Base-by-base conservation (phyloP, 2,888 invertebrate genomes). In the Brenthis daphne region DNA sequence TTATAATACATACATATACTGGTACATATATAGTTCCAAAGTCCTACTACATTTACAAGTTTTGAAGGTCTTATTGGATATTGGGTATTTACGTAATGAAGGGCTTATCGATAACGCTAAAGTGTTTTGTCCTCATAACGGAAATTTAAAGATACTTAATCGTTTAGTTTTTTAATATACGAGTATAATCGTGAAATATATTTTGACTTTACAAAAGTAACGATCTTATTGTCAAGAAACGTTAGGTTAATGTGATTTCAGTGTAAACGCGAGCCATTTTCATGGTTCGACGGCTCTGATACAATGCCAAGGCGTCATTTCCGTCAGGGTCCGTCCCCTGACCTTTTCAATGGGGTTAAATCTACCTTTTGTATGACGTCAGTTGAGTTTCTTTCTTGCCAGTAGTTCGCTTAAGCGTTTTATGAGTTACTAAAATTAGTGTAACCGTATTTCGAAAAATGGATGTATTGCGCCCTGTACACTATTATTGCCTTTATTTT, bases 311-410 rank as follows among this genome's bases (percentile, higher is more conserved):
- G 74, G 74, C 77, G 75, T 75, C 75, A 76, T 76, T 75, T 75
- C 74, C 76, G 70, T 72, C 70, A 68, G 67, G 71, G 20, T 20
- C 70, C 74, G 72, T 73, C 67, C 75, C 71, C 72, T 77, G 78
- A 78, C 79, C 79, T 79, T 78, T 73, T 75, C 69, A 68, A 69
- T 74, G 75, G 73, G 77, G 77, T 74, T 73, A 74, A 75, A 76
- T 68, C 73, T 70, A 68, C 73, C 71, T 72, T 43, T 69, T 72
- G 67, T 69, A 69, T 75, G 75, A 75, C 73, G 76, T 75, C 75
- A 70, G 69, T 64, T 29, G 61, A 68, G 71, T 68, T 67, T 63
- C 43, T 37, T 65, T 65, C 48, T 68, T 37, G 64, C 56, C 56
- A 56, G 65, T 67, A 67, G 67, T 61, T 61, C 54, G 58, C 58